A percentile compares a stretch with the other conserved stretches of the same genome.
These are phyloP conservation scores for Microvelia longipes DNA, from an alignment of 1,140 invertebrate species.

Conservation along the genomic window DNA sequence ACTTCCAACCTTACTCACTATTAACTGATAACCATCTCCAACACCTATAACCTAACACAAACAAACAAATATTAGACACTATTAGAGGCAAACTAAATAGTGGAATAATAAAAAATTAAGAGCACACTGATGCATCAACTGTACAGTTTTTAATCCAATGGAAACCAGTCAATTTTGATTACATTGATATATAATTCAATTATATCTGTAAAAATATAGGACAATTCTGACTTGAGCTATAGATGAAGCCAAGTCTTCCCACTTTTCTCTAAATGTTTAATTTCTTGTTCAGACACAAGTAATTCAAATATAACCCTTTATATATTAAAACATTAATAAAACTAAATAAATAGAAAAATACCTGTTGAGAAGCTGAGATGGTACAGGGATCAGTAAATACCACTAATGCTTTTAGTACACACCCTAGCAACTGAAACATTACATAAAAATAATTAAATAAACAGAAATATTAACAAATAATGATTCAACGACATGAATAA, in stretches of 20 bases:
- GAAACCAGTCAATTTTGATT: neutral
- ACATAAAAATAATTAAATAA: neutral
- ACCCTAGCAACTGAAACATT: neutral
- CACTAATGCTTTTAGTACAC: neutral
- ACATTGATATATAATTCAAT: neutral
- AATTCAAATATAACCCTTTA: too few relatives aligned
- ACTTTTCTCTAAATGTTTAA: too few relatives aligned
- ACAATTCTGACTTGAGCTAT: neutral
- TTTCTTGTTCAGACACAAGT: too few relatives aligned
- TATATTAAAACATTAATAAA: too few relatives aligned
- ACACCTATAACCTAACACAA: constrained; percentile 2
- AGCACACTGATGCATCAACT: neutral
- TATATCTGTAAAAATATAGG: neutral
- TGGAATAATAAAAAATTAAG: neutral
- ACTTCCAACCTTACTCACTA: constrained; percentile 5
- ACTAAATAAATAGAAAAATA: too few relatives aligned
- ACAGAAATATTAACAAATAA: neutral
- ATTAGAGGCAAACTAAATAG: neutral
- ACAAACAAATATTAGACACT: neutral
- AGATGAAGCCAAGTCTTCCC: neutral
- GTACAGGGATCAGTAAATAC: neutral
- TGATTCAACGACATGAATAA: neutral
- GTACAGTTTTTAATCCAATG: neutral
- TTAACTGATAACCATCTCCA: constrained; percentile 10
- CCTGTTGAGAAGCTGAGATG: neutral